phyloP scores from a whole-genome alignment of 2,888 invertebrate genomes.

The Anticlea derivata region DNA sequence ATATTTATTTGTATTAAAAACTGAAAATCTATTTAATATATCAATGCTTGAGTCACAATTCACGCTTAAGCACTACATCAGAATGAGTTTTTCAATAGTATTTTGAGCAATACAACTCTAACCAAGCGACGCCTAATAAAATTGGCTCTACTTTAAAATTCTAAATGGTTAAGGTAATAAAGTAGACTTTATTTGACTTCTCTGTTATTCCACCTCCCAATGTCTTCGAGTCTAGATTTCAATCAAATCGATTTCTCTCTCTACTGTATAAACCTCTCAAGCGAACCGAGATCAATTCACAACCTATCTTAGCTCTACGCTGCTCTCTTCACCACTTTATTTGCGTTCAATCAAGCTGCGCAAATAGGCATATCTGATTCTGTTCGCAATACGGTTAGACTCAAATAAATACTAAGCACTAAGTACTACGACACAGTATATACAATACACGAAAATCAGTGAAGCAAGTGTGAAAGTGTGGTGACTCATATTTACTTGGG shows the following conservation, averaged over 20 bases:
- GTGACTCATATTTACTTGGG: neutral
- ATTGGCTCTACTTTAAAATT: conserved; percentile 20
- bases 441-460: conserved; percentile 4
- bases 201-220: conserved; percentile 52
- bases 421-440: conserved; percentile 1
- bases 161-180: conserved; percentile 5
- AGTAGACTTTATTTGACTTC: conserved; percentile 37
- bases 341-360: conserved; percentile 55
- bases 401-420: conserved; percentile 14
- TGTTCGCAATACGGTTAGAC: conserved; percentile 23
- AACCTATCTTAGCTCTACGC: conserved; percentile 53
- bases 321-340: conserved; percentile 63
- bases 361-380: conserved; percentile 39
- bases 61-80: too few species aligned
- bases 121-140: neutral
- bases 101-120: neutral
- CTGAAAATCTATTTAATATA: too few species aligned
- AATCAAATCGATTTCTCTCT: conserved; percentile 62
- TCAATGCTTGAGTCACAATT: too few species aligned
- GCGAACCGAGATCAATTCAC: conserved; percentile 54
- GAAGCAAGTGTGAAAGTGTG: conserved; percentile 8
- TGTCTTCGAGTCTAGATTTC: conserved; percentile 59
- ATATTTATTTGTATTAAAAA: too few species aligned
- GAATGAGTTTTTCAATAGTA: too few species aligned
- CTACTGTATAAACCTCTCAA: conserved; percentile 55